Evolutionary conservation across 2,797 vertebrate genomes (phyloP).

Genomic region (Sciurus carolinensis): DNA sequence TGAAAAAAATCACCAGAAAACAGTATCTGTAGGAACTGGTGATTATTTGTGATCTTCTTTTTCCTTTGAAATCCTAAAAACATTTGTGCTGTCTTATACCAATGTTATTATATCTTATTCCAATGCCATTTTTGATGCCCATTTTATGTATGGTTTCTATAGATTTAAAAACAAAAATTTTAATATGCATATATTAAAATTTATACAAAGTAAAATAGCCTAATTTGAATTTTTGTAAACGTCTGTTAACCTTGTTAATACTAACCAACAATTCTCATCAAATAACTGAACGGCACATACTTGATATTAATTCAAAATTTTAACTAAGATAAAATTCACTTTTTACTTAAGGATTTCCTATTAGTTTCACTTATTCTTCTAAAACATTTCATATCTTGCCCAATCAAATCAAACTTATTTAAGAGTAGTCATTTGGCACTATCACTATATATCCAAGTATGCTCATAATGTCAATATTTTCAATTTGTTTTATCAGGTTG

Average conservation of each 20-base stretch:
- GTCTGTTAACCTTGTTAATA: background rate
- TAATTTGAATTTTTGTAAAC: background rate
- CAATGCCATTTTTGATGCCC: background rate
- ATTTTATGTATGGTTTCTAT: background rate
- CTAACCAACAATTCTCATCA: background rate
- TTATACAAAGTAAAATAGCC: background rate
- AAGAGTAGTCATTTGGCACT: background rate
- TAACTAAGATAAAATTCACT: background rate
- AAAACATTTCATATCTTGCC: background rate
- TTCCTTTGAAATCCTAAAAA: background rate
- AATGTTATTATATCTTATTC: background rate
- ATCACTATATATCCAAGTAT: background rate
- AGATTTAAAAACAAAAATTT: background rate
- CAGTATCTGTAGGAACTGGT: background rate
- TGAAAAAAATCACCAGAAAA: background rate
- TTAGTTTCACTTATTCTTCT: background rate
- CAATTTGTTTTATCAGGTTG: background rate
- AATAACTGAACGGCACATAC: background rate
- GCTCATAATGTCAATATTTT: background rate
- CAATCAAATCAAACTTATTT: background rate
- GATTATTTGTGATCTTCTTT: background rate
- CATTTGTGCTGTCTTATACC: background rate
- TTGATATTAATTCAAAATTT: constrained; percentile 43
- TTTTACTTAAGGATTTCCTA: background rate
- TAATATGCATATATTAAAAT: background rate